These are phyloP conservation scores for Pipra filicauda DNA, from an alignment of 2,113 vertebrate species.

Conservation along the genomic window DNA sequence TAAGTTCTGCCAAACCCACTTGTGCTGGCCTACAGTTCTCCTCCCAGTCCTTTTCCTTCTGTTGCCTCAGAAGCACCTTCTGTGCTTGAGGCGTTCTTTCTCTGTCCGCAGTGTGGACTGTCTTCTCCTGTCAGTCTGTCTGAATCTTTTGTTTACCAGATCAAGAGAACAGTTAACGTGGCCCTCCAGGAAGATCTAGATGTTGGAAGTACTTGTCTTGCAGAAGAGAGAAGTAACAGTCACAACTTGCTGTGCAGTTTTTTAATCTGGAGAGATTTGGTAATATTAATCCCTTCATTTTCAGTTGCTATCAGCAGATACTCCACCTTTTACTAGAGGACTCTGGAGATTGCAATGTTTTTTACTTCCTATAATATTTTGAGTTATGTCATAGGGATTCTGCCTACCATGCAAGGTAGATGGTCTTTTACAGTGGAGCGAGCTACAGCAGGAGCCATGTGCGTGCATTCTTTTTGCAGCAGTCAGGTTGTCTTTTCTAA, in stretches of 20 bases:
- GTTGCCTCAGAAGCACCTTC: background rate
- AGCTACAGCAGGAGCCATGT: background rate
- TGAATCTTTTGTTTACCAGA: background rate
- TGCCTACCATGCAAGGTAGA: background rate
- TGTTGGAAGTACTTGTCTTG: background rate
- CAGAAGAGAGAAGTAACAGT: background rate
- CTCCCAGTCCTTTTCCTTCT: background rate
- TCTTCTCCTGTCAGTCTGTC: background rate
- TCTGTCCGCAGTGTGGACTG: background rate
- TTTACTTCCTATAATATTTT: background rate
- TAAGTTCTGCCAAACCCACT: background rate
- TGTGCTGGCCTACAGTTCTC: background rate
- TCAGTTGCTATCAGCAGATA: background rate
- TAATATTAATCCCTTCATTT: background rate
- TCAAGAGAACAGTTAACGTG: rapidly evolving
- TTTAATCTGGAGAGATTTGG: background rate
- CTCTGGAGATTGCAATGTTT: background rate
- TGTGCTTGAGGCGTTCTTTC: background rate
- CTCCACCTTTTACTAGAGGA: background rate
- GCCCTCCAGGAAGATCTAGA: background rate
- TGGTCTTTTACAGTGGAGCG: background rate
- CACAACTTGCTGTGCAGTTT: background rate
- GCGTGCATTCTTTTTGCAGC: background rate
- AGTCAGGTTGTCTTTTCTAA: background rate
- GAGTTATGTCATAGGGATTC: background rate